These are phyloP conservation scores for Pseudochirops cupreus DNA, from an alignment of 2,797 vertebrate species.

Conservation along the genomic window DNA sequence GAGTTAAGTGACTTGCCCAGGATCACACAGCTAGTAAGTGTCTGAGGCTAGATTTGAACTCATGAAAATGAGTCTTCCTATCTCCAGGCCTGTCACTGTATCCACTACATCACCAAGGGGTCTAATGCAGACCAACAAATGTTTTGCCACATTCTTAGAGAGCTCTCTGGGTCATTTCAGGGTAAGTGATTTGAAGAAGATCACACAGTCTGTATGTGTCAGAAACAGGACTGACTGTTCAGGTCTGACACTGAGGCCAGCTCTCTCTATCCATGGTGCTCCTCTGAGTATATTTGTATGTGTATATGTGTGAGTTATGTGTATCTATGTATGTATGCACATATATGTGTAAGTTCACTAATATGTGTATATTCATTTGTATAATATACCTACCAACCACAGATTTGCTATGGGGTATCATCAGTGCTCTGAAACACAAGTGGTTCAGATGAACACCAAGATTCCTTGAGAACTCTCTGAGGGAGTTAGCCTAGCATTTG, in stretches of 20 bases:
- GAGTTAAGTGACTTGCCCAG: background rate
- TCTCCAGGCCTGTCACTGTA: background rate
- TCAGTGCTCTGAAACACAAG: constrained; percentile 59
- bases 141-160: background rate
- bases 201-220: background rate
- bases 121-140: background rate
- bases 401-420: background rate
- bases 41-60: background rate
- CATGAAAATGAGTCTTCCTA: background rate
- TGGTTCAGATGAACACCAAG: constrained; percentile 65
- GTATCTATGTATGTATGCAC: background rate
- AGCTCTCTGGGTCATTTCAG: background rate
- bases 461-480: constrained; percentile 55
- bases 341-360: background rate
- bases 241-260: background rate
- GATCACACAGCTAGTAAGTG: background rate
- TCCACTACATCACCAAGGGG: background rate
- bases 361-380: background rate
- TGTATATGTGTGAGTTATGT: no score
- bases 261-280: background rate
- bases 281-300: no score
- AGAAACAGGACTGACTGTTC: background rate
- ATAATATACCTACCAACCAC: background rate
- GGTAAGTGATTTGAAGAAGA: background rate
- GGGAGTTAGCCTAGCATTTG: constrained; percentile 37